These are phyloP conservation scores for Muntiacus muntjak DNA, from an alignment of 2,113 vertebrate genomes.

Conservation along the genomic window DNA sequence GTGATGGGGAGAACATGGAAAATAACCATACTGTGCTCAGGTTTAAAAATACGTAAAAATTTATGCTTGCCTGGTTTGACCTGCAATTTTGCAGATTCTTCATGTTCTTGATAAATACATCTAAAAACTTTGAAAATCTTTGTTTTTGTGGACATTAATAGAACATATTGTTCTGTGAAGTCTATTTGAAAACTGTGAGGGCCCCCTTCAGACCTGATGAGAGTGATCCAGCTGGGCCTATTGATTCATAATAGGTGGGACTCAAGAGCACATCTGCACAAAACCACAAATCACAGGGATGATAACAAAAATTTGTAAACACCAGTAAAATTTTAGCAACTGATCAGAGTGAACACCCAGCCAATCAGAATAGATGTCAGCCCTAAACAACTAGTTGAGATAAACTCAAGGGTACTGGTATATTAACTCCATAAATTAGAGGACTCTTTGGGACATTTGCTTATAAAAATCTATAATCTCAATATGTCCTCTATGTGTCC, in stretches of 20 bases:
- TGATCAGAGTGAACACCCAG: neutral
- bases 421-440: neutral
- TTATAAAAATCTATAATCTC: neutral
- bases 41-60: slow-evolving; percentile 12
- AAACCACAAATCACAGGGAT: neutral
- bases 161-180: slow-evolving; percentile 29
- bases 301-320: neutral
- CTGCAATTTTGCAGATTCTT: neutral
- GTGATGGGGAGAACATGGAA: neutral
- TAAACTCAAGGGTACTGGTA: neutral
- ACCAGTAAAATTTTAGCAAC: neutral
- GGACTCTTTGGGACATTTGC: neutral
- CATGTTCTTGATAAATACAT: neutral
- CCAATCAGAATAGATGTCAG: neutral
- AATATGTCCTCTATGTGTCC: neutral
- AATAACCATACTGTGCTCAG: neutral
- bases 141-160: neutral
- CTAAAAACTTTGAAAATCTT: slow-evolving; percentile 27
- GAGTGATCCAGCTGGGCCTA: neutral
- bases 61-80: neutral
- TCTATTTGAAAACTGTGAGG: slow-evolving; percentile 17
- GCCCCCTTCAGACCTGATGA: neutral
- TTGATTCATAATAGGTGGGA: neutral
- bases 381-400: neutral
- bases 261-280: neutral